Conservation (phyloP, 2,797 vertebrate genomes). For the Malacoctenus gilli region DNA sequence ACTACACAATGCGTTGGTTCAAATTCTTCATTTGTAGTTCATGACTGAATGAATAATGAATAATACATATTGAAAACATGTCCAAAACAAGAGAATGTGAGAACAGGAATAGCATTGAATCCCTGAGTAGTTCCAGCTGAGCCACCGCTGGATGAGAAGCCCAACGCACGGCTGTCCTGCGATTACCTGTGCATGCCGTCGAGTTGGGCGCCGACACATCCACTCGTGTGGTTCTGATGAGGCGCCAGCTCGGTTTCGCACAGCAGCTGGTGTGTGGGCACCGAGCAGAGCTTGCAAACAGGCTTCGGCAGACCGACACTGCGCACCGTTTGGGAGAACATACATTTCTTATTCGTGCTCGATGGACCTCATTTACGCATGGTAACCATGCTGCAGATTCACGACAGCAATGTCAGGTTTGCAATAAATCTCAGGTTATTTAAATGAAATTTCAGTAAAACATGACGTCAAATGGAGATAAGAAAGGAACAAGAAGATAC, state of each 20-base stretch:
- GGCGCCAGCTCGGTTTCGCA: constrained; percentile 66
- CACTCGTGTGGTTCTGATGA: constrained; percentile 38
- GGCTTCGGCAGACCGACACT: constrained; percentile 20
- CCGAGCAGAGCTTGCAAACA: constrained; percentile 55
- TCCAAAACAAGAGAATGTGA: too few relatives aligned
- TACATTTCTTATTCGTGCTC: constrained; percentile 35
- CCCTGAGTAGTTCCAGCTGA: not conserved
- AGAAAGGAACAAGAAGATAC: too few relatives aligned
- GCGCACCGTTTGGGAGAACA: constrained; percentile 30
- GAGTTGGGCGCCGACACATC: constrained; percentile 33
- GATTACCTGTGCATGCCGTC: constrained; percentile 51
- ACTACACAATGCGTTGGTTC: too few relatives aligned
- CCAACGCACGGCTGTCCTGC: not conserved
- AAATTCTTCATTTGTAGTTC: too few relatives aligned
- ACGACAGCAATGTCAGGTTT: too few relatives aligned
- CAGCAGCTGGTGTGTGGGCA: constrained; percentile 80
- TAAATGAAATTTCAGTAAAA: too few relatives aligned
- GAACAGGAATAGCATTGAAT: too few relatives aligned
- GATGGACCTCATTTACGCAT: constrained; percentile 17
- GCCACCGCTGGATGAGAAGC: not conserved
- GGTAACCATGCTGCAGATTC: not conserved
- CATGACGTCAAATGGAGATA: too few relatives aligned
- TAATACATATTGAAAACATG: too few relatives aligned
- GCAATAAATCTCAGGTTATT: too few relatives aligned
- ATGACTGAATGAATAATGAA: too few relatives aligned